Evolutionary conservation across 2,888 invertebrate genomes (phyloP).

Genomic region (Norana najaformis): DNA sequence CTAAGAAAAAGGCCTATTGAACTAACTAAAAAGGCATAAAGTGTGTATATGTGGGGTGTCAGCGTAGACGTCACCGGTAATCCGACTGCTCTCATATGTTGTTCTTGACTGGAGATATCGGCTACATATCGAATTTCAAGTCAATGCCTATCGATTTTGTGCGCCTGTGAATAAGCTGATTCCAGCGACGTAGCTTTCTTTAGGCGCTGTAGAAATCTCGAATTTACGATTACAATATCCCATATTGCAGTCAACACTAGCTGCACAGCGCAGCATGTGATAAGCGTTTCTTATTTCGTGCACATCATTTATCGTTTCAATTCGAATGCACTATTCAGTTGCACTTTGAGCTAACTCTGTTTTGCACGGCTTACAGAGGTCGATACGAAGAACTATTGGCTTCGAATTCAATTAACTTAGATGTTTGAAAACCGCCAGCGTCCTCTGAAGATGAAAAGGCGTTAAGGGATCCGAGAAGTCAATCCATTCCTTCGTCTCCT

Average conservation of each 20-base stretch:
- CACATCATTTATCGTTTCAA: neutral
- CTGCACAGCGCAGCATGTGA: neutral
- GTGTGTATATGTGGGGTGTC: too few species aligned
- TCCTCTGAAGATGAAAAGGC: neutral
- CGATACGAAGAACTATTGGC: neutral
- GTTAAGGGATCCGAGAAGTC: neutral
- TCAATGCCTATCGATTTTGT: too few species aligned
- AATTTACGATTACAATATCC: too few species aligned
- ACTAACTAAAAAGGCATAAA: too few species aligned
- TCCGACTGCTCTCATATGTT: too few species aligned
- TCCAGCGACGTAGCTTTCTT: too few species aligned
- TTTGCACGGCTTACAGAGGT: neutral
- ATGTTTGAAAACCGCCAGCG: neutral
- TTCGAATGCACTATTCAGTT: neutral
- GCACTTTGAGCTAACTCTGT: neutral
- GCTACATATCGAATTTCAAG: too few species aligned
- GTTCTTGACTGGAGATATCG: too few species aligned
- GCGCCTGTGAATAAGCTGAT: too few species aligned
- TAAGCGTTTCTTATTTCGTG: neutral
- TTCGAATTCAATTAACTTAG: neutral
- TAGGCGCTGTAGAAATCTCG: too few species aligned
- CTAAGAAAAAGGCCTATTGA: too few species aligned
- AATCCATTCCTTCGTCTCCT: neutral
- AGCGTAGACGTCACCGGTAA: too few species aligned
- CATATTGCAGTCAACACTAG: neutral